Base-by-base conservation (phyloP, 2,797 vertebrate genomes). In the Alca torda region DNA sequence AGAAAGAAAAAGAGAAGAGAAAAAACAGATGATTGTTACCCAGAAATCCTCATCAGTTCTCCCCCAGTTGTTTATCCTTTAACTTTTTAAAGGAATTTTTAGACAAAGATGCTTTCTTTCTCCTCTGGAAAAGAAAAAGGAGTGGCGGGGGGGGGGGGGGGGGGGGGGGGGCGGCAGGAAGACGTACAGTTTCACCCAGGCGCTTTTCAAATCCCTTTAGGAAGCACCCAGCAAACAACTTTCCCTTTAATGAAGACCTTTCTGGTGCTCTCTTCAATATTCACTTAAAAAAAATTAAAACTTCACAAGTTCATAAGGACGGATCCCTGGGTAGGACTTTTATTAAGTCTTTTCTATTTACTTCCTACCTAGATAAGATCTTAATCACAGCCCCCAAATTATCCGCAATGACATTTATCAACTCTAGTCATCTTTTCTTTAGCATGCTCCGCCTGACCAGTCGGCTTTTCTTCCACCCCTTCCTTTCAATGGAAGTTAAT, bases 311-410 rank as follows among this genome's bases (percentile, higher is more conserved):
- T 94, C 95, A 96, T 92, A 89, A 89, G 97, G 95, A 63, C 8
- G 95, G 98, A 97, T 93, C 95, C 98, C 96, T 84, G 97, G 97
- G 92, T 77, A 84, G 98, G 98, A 98, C 98, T 97, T 98, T 97
- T 97, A 97, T 97, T 97, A 98, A 98, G 98, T 98, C 99, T 98
- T 98, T 99, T 98, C 99, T 98, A 98, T 99, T 99, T 98, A 98
- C 98, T 98, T 98, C 99, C 99, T 98, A 98, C 99, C 99, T 98
- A 98, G 98, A 98, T 98, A 98, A 98, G 98, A 98, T 98, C 98
- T 98, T 98, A 98, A 99, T 99, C 98, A 97, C 98, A 96, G 98
- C 96, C 98, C 98, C 98, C 98, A 98, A 98, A 99, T 99, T 98
- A 98, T 98, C 98, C 97, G 93, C 96, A 95, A 98, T 98, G 98